These are phyloP conservation scores for Amphiura filiformis DNA, from an alignment of 35 echinoderm and acorn worm species.

Conservation along the genomic window DNA sequence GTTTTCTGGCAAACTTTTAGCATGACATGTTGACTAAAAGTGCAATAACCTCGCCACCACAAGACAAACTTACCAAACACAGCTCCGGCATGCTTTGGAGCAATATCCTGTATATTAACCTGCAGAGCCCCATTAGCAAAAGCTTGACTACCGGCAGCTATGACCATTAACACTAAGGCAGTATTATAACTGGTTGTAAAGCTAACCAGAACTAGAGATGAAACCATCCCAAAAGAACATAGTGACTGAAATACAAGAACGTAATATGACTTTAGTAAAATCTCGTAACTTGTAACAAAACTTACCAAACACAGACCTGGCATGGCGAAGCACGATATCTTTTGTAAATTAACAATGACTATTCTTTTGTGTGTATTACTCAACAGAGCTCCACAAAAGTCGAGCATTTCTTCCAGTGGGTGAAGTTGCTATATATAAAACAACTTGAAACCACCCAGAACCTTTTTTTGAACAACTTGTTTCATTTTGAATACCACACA, in stretches of 20 bases:
- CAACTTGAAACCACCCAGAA: no score
- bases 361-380: no score
- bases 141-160: slow-evolving; percentile 41
- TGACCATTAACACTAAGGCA: slow-evolving; percentile 28
- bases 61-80: slow-evolving; percentile 94
- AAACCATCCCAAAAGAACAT: slow-evolving; percentile 28
- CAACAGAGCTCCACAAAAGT: no score
- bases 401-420: no score
- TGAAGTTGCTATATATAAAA: no score
- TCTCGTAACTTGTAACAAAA: not conserved
- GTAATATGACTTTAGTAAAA: no score
- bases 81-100: slow-evolving; percentile 74
- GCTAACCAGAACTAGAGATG: slow-evolving; percentile 12
- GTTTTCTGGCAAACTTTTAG: no score
- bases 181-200: not conserved
- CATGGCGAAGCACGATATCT: not conserved
- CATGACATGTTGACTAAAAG: no score
- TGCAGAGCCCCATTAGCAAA: slow-evolving; percentile 56
- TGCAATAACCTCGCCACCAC: no score
- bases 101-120: slow-evolving; percentile 81
- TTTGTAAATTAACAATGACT: no score
- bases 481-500: no score
- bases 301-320: not conserved
- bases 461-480: no score
- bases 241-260: slow-evolving; percentile 23